Conservation (phyloP, 2,113 vertebrate genomes). For the Phalacrocorax brasilianus region DNA sequence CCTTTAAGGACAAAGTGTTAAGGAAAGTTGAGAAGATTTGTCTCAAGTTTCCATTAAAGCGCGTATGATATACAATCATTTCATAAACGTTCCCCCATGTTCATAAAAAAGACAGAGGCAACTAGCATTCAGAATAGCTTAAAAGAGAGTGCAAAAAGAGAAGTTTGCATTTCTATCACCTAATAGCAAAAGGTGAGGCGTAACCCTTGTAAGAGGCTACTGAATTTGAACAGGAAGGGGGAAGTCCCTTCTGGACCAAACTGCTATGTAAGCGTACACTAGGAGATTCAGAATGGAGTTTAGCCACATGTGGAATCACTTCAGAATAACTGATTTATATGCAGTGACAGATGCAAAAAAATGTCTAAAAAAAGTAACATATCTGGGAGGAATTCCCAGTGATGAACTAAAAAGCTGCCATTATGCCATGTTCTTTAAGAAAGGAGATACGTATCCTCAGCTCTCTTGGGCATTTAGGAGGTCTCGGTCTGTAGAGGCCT, state of each 20-base stretch:
- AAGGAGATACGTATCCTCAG: fast-evolving
- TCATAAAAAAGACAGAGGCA: background rate
- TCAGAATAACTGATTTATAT: background rate
- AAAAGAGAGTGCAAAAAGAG: background rate
- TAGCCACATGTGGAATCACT: background rate
- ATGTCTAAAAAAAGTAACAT: background rate
- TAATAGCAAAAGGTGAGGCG: background rate
- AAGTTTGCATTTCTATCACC: background rate
- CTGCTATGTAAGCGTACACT: fast-evolving
- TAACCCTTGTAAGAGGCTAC: background rate
- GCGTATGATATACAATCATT: background rate
- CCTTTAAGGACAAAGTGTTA: background rate
- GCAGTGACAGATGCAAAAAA: background rate
- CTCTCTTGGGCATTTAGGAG: background rate
- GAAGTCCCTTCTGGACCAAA: background rate
- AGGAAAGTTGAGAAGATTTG: background rate
- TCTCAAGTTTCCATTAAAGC: background rate
- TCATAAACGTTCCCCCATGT: background rate
- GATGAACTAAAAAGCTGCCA: background rate
- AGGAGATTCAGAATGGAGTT: background rate
- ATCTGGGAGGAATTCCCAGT: background rate
- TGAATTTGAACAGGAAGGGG: background rate
- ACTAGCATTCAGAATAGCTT: background rate
- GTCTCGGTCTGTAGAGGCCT: background rate
- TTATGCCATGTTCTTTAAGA: background rate